Percentiles rank a stretch among this genome's conserved stretches.
phyloP scores from a whole-genome alignment of 2,797 vertebrate genomes.

The Mycteria americana region DNA sequence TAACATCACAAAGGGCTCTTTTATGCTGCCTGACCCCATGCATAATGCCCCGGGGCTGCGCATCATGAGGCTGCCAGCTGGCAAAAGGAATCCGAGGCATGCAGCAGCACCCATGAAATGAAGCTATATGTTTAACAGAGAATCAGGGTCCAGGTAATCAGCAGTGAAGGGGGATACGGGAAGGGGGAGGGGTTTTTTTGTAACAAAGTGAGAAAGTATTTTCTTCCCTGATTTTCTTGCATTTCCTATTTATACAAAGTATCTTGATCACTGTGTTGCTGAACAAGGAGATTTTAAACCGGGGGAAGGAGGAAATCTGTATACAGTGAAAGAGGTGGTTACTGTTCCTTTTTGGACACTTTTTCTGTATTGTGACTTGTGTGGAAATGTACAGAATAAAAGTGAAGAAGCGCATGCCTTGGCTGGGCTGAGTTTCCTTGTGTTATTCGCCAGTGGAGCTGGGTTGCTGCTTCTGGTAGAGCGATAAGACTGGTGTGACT shows the following conservation, averaged over 20 bases:
- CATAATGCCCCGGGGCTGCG: constrained; percentile 20
- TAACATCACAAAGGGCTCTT: constrained; percentile 67
- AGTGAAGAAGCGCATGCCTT: constrained; percentile 55
- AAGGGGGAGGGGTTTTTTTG: constrained; percentile 39
- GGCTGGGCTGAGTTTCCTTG: constrained; percentile 44
- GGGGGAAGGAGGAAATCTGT: constrained; percentile 41
- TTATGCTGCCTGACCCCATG: constrained; percentile 51
- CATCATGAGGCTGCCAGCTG: constrained; percentile 47
- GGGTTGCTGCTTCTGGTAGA: neutral
- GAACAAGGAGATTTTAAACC: constrained; percentile 63
- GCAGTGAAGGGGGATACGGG: neutral
- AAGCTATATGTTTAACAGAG: neutral
- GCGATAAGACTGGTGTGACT: neutral
- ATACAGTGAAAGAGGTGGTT: constrained; percentile 53
- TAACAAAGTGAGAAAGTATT: constrained; percentile 69
- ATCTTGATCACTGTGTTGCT: constrained; percentile 69
- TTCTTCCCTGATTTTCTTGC: constrained; percentile 70
- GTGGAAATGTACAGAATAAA: constrained; percentile 78
- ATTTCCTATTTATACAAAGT: constrained; percentile 72
- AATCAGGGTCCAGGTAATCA: constrained; percentile 27
- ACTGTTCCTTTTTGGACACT: constrained; percentile 64
- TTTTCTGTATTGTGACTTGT: constrained; percentile 75
- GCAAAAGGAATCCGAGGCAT: neutral
- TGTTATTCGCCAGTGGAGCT: constrained; percentile 17
- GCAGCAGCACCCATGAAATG: neutral